A percentile compares a stretch with the other conserved stretches of the same genome.
These are phyloP conservation scores for Aradus depressus DNA, from an alignment of 2,888 invertebrate species.

Conservation along the genomic window DNA sequence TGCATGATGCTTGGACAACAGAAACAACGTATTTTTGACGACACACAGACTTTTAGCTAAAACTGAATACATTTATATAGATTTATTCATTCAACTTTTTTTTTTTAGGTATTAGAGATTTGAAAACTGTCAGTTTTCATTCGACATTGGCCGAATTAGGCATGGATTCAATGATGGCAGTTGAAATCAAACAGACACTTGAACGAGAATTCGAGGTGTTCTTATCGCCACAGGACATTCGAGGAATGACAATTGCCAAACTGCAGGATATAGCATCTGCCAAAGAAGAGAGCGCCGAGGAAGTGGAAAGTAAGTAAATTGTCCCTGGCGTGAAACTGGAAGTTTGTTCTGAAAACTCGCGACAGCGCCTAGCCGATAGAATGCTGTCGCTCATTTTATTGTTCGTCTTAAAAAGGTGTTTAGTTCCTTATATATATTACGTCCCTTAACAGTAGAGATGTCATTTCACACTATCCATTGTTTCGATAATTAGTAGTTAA, in stretches of 20 bases:
- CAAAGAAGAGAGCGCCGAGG: slow-evolving; percentile 23
- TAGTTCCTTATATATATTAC: too few relatives aligned
- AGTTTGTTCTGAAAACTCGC: too few relatives aligned
- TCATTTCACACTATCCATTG: too few relatives aligned
- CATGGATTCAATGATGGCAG: slow-evolving; percentile 94
- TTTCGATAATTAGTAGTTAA: too few relatives aligned
- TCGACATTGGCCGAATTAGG: slow-evolving; percentile 79
- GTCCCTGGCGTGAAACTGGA: not conserved
- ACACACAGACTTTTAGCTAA: too few relatives aligned
- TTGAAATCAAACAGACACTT: slow-evolving; percentile 86
- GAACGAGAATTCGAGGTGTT: slow-evolving; percentile 82
- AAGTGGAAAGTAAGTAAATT: not conserved
- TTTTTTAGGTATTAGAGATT: slow-evolving; percentile 48
- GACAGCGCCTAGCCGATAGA: too few relatives aligned
- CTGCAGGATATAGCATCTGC: slow-evolving; percentile 38
- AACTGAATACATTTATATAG: not conserved
- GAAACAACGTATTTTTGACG: too few relatives aligned
- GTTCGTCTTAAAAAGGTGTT: too few relatives aligned
- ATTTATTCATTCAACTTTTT: not conserved
- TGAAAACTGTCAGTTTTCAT: slow-evolving; percentile 57
- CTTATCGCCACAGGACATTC: slow-evolving; percentile 74
- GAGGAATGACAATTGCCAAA: slow-evolving; percentile 63
- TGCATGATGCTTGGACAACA: too few relatives aligned
- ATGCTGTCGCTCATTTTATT: too few relatives aligned
- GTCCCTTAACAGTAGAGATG: too few relatives aligned